A percentile compares a stretch with the other conserved stretches of the same genome.
phyloP scores from a whole-genome alignment of 2,113 vertebrate species.

The Athene noctua region DNA sequence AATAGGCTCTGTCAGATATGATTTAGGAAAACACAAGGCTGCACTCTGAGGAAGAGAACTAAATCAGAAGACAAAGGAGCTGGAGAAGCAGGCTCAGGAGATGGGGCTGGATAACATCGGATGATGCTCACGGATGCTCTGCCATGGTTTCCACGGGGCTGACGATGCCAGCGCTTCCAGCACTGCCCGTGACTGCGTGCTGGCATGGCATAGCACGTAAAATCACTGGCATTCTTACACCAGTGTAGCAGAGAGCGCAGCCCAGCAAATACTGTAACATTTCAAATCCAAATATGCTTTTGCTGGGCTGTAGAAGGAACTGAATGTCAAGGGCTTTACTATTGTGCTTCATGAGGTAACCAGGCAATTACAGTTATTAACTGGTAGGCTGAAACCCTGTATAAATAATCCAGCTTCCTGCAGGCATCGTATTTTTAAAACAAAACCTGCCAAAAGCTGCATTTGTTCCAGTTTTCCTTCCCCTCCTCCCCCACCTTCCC shows the following conservation, averaged over 20 bases:
- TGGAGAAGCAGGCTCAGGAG: not conserved
- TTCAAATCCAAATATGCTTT: not conserved
- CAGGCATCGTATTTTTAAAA: conserved; percentile 23
- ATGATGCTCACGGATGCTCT: not conserved
- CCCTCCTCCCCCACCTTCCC: not conserved
- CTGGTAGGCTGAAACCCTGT: not conserved
- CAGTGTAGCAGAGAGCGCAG: not conserved
- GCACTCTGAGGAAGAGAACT: not conserved
- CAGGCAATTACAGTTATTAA: conserved; percentile 48
- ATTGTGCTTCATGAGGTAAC: conserved; percentile 26
- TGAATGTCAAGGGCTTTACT: conserved; percentile 16
- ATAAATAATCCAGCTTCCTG: conserved; percentile 30
- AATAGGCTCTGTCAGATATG: not conserved
- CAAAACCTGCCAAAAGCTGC: conserved; percentile 13
- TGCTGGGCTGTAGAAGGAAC: not conserved
- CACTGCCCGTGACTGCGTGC: not conserved
- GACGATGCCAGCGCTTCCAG: not conserved
- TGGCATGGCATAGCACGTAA: not conserved
- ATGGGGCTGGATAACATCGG: accelerated
- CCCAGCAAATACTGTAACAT: not conserved
- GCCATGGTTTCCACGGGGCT: not conserved
- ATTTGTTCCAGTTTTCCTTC: conserved; percentile 24
- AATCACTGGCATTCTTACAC: not conserved
- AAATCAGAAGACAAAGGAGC: conserved; percentile 16
- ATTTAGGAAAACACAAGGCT: not conserved